Evolutionary conservation across 2,888 invertebrate species (phyloP), one percentile per base, ranked within the genome.

Genomic region (Stenolophus ochropezus): DNA sequence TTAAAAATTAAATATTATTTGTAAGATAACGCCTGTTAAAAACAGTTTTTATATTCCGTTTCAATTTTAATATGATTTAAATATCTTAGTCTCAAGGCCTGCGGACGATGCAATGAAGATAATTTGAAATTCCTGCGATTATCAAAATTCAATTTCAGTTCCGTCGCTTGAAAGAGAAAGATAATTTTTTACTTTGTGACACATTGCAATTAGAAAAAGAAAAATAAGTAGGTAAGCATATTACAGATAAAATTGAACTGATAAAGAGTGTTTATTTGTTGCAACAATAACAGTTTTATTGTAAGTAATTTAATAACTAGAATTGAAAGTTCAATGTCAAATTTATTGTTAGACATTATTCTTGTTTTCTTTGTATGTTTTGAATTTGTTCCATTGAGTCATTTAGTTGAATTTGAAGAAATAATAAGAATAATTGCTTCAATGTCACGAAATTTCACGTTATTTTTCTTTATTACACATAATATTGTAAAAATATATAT

Each of bases 11-110:
- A 20, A 56, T 21, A 56, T 20, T 56, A 20, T 56, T 21, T 56
- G 11, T 56, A 20, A 20, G 56, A 56, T 56, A 56, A 56, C 21
- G 14, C 5, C 8, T 51, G 4, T 16, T 18, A 21, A 56, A 20
- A 20, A 20, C 21, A 56, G 20, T 61, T 61, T 77, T 77, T 77
- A 65, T 61, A 77, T 77, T 27, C 21, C 16, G 77, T 33, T 65
- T 77, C n/a, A 61, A 77, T 77, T 77, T 61, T 47, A 33, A 77
- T 77, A 77, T 77, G 20, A 77, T 77, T 77, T 42, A 47, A 77
- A 77, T 77, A 77, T 77, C 58, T 65, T 65, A 65, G 61, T 61
- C 33, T 65, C 77, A 77, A 77, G 77, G 77, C 2, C 25, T 20
- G 47, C 8, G n/a, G 5, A 51, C 11, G 18, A 73, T 73, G 73